Conservation (phyloP, 2,888 invertebrate genomes). For the Nomada ruficornis region DNA sequence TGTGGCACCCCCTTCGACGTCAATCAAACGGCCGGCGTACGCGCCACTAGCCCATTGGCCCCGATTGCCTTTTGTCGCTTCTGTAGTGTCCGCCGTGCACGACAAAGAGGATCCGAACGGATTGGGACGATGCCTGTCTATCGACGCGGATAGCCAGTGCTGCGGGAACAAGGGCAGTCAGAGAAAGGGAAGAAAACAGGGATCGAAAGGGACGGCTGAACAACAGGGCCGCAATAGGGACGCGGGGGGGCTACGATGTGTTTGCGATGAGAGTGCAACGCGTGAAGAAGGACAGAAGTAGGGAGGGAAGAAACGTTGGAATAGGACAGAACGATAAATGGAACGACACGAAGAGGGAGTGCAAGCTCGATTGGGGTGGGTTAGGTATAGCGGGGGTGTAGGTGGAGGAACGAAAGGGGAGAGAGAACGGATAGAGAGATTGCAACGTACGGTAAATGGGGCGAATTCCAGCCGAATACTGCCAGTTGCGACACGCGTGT, state of each 20-base stretch:
- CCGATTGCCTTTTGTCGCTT: constrained; percentile 80
- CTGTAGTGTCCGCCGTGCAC: constrained; percentile 63
- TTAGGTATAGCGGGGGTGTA: constrained; percentile 17
- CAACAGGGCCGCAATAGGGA: neutral
- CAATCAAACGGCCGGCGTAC: constrained; percentile 79
- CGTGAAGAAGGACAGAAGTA: constrained; percentile 19
- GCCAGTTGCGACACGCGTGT: constrained; percentile 62
- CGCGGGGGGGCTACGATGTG: constrained; percentile 19
- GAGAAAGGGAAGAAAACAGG: neutral
- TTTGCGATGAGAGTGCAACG: constrained; percentile 27
- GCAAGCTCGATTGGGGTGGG: constrained; percentile 28
- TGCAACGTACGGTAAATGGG: constrained; percentile 65
- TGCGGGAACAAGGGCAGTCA: constrained; percentile 14
- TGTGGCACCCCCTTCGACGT: constrained; percentile 78
- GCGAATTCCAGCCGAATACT: constrained; percentile 74
- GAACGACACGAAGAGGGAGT: constrained; percentile 33
- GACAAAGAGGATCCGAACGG: constrained; percentile 41
- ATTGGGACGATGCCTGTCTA: constrained; percentile 35
- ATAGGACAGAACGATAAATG: constrained; percentile 46
- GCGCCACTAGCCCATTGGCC: constrained; percentile 81
- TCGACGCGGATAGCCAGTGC: constrained; percentile 37
- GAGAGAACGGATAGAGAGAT: constrained; percentile 51
- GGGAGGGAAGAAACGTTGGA: neutral
- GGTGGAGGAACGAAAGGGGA: constrained; percentile 28
- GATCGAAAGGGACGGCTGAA: neutral